A percentile compares a stretch with the other conserved stretches of the same genome.
phyloP scores from a whole-genome alignment of 1,140 invertebrate species.

The Pygmarrhopalites habei region DNA sequence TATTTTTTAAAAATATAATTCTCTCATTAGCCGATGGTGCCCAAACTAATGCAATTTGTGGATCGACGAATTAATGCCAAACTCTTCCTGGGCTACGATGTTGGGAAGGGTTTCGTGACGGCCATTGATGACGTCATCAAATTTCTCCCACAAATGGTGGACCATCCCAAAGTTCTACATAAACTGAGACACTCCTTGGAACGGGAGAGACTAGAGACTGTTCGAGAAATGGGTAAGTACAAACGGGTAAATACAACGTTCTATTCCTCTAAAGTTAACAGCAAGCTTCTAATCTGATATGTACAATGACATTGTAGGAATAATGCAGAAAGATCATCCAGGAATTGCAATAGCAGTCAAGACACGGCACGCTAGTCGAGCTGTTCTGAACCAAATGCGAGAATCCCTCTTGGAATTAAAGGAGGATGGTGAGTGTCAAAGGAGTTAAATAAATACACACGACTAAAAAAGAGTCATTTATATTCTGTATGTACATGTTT shows the following conservation, averaged over 20 bases:
- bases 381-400: constrained; percentile 46
- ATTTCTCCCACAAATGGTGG: constrained; percentile 51
- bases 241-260: neutral
- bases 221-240: constrained; percentile 30
- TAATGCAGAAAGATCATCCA: constrained; percentile 45
- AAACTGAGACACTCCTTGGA: constrained; percentile 25
- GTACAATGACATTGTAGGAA: too few species aligned
- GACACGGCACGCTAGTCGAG: constrained; percentile 46
- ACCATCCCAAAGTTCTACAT: constrained; percentile 41
- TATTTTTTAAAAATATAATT: too few species aligned
- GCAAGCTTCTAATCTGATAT: too few species aligned
- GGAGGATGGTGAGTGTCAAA: too few species aligned
- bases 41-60: constrained; percentile 39
- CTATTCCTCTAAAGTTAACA: neutral
- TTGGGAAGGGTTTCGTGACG: constrained; percentile 49
- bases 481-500: too few species aligned
- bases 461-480: too few species aligned
- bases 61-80: constrained; percentile 36
- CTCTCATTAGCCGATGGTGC: constrained; percentile 18
- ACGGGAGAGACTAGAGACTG: constrained; percentile 15
- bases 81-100: constrained; percentile 36
- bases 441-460: too few species aligned
- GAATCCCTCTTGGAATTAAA: constrained; percentile 43
- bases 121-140: constrained; percentile 53
- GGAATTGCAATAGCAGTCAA: constrained; percentile 48